Conservation (phyloP, 2,113 vertebrate species). For the Pan paniscus region DNA sequence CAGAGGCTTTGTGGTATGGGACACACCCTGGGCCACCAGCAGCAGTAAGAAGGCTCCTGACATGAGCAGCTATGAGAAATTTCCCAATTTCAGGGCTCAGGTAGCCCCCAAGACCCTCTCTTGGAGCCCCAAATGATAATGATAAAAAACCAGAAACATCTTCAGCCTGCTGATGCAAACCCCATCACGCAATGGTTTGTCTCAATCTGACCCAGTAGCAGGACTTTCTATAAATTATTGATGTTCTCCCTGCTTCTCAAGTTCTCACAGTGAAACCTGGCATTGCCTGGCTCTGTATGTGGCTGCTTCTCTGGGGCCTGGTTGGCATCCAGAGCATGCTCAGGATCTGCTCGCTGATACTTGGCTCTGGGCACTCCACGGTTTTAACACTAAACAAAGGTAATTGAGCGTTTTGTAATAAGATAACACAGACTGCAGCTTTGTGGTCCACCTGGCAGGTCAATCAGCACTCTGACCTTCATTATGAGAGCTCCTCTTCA, state of each 20-base stretch:
- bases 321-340: background rate
- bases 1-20: background rate
- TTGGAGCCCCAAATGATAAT: slow-evolving; percentile 99
- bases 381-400: background rate
- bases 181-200: slow-evolving; percentile 78
- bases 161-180: slow-evolving; percentile 83
- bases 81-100: slow-evolving; percentile 97
- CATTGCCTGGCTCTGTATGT: slow-evolving; percentile 59
- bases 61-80: slow-evolving; percentile 87
- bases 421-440: background rate
- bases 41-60: background rate
- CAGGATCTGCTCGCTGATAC: background rate
- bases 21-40: background rate
- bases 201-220: slow-evolving; percentile 83
- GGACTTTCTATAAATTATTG: slow-evolving; percentile 68
- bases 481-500: too few relatives aligned
- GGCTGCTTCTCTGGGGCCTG: background rate
- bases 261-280: slow-evolving; percentile 83
- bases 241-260: slow-evolving; percentile 70
- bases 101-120: slow-evolving; percentile 93
- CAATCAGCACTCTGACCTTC: background rate
- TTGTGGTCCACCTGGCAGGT: background rate
- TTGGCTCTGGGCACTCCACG: background rate
- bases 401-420: background rate
- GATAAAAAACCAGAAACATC: slow-evolving; percentile 76